A percentile compares a stretch with the other conserved stretches of the same genome.
Evolutionary conservation across 2,113 vertebrate species (phyloP).

Genomic region (Pluvialis apricaria): DNA sequence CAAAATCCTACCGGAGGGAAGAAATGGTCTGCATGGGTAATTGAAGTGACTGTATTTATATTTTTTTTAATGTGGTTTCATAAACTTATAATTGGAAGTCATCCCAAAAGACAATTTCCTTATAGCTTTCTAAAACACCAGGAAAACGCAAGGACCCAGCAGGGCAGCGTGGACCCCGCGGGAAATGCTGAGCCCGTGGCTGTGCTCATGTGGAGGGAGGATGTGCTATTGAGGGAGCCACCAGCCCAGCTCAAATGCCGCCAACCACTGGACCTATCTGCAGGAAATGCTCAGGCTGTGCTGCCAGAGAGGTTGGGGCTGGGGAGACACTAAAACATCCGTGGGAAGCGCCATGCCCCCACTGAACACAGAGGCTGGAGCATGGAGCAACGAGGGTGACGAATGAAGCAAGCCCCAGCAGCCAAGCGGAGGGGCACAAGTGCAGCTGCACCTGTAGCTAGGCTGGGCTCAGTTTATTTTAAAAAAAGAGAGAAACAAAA

Average conservation of each 20-base stretch:
- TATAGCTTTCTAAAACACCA: neutral
- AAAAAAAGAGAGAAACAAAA: neutral
- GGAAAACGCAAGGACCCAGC: accelerated
- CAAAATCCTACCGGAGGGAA: neutral
- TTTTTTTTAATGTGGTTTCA: neutral
- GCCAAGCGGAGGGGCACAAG: neutral
- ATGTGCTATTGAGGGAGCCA: accelerated
- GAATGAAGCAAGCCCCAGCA: neutral
- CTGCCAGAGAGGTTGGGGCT: neutral
- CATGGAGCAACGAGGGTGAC: accelerated
- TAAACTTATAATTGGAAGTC: neutral
- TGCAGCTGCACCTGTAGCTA: neutral
- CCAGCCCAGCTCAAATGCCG: accelerated
- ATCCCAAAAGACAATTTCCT: neutral
- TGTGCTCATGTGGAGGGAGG: accelerated
- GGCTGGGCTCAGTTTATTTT: neutral
- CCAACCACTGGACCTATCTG: neutral
- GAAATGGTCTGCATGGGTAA: neutral
- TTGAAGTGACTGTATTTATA: neutral
- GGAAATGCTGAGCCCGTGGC: accelerated
- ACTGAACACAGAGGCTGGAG: neutral
- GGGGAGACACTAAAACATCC: accelerated
- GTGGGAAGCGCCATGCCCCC: accelerated
- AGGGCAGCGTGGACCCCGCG: accelerated
- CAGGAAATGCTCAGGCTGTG: neutral